Base-by-base conservation (phyloP, 2,888 invertebrate genomes). In the Oxytorus armatus region DNA sequence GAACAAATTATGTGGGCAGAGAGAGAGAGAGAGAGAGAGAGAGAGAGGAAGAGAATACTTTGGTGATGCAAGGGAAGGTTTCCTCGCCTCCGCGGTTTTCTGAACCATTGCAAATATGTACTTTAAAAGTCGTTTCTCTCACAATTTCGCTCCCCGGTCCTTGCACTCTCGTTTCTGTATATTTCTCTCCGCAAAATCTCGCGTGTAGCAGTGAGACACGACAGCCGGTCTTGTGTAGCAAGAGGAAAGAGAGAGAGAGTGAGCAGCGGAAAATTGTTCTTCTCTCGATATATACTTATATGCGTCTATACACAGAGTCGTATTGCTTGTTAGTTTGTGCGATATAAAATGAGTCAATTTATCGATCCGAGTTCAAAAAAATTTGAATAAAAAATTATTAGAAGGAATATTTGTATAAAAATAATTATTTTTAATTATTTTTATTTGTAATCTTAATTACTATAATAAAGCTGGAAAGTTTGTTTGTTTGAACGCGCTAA, bases 31-130 rank as follows among this genome's bases (percentile, higher is more conserved):
- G 44, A 25, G 25, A 69, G n/a, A 39, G 63, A 39, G 57, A 70
- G 44, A 16, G 49, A 66, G 44, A 72, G 47, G 39, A 42, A 25
- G 25, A 69, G 53, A 66, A 77, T 68, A 73, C 77, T 77, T 69
- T 39, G 42, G 33, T 44, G 36, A 70, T 72, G 68, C 55, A 51
- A 10, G 55, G 21, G 59, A 44, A 59, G 66, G 36, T 79, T 77
- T 74, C 39, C 72, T 66, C 66, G 51, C 53, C 57, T 59, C 33
- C 53, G 59, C 51, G 57, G 25, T 77, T 33, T 25, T 14, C 39
- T 42, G 23, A 47, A 14, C 53, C 44, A 61, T 57, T 77, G 29
- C 79, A 82, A 82, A 79, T 80, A 73, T 78, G 79, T 79, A 77
- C 75, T 81, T 75, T 82, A 57, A 68, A 72, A 77, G 77, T 72